Evolutionary conservation across 2,888 invertebrate genomes (phyloP).

Genomic region (Glaucopsyche alexis): DNA sequence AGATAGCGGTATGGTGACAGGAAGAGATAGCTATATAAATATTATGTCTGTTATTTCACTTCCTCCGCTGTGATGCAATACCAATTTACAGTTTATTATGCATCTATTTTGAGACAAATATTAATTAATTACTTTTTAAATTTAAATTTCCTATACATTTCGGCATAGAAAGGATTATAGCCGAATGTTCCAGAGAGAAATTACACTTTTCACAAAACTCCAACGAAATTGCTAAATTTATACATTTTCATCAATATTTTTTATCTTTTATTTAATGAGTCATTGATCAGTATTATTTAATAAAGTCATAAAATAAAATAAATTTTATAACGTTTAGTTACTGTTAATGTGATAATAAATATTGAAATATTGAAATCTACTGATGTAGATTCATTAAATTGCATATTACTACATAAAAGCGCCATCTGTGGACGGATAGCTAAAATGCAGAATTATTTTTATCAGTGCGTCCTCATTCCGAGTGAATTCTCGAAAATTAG

Average conservation of each 20-base stretch:
- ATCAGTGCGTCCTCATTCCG: conserved; percentile 61
- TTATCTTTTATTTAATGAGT: not conserved
- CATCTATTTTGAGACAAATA: conserved; percentile 73
- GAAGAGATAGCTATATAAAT: conserved; percentile 73
- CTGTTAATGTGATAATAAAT: too few relatives aligned
- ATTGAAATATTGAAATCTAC: too few relatives aligned
- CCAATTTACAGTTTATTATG: conserved; percentile 61
- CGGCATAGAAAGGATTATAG: not conserved
- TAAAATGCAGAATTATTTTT: conserved; percentile 48
- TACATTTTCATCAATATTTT: not conserved
- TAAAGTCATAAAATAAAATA: not conserved
- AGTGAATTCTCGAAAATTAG: conserved; percentile 53
- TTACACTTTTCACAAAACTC: not conserved
- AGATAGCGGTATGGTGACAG: conserved; percentile 58
- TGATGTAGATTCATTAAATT: conserved; percentile 5
- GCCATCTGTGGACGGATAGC: conserved; percentile 71
- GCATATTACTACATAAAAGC: conserved; percentile 39
- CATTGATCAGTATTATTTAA: not conserved
- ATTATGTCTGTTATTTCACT: conserved; percentile 79
- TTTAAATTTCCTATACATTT: conserved; percentile 27
- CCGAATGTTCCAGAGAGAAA: not conserved
- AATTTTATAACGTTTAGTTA: too few relatives aligned
- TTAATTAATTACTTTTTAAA: conserved; percentile 53
- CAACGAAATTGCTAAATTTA: not conserved
- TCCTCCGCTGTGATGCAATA: conserved; percentile 79